Conservation (phyloP, 2,797 vertebrate species). For the Apogon talboti region DNA sequence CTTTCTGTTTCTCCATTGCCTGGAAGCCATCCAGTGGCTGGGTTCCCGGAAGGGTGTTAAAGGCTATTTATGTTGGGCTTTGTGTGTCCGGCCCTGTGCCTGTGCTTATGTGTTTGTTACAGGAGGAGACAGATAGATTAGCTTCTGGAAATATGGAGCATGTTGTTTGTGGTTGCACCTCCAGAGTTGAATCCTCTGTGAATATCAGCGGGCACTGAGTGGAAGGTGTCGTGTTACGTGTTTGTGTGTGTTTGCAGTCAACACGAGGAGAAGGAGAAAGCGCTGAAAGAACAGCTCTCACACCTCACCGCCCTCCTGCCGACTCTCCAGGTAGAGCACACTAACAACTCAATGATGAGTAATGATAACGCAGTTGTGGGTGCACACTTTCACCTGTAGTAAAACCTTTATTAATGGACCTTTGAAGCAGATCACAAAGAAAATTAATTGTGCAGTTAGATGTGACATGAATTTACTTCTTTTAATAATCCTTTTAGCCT, state of each 20-base stretch:
- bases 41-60: constrained; percentile 80
- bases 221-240: constrained; percentile 45
- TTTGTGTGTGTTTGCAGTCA: constrained; percentile 81
- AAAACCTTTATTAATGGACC: background rate
- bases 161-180: constrained; percentile 48
- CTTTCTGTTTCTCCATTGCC: constrained; percentile 57
- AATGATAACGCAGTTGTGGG: background rate
- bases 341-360: background rate
- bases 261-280: constrained; percentile 92
- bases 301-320: constrained; percentile 90
- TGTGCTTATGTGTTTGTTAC: constrained; percentile 57
- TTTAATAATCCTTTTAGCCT: too few species aligned
- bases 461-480: background rate
- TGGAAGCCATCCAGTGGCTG: constrained; percentile 72
- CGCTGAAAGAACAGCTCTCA: constrained; percentile 91
- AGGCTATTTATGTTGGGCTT: constrained; percentile 80
- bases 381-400: background rate
- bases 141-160: constrained; percentile 58
- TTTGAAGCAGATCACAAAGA: background rate
- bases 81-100: constrained; percentile 51
- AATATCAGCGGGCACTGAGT: constrained; percentile 25
- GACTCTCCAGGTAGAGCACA: constrained; percentile 78
- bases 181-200: constrained; percentile 45
- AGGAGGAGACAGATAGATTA: constrained; percentile 71
- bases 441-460: background rate